phyloP scores from a whole-genome alignment of 2,797 vertebrate species.

The Danio kyathit region DNA sequence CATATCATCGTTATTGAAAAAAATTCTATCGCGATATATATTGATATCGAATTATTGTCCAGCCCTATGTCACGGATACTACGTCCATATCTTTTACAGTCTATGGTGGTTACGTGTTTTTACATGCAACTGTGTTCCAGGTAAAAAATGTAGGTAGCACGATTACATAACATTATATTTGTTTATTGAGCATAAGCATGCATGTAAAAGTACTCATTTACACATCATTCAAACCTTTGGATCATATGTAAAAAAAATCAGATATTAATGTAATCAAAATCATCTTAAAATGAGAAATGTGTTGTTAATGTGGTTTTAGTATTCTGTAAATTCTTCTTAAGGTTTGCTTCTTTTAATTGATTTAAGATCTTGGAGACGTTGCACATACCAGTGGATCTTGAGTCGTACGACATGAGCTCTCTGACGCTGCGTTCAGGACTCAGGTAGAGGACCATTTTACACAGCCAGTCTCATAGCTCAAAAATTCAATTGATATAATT shows the following conservation, averaged over 20 bases:
- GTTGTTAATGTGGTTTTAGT: background rate
- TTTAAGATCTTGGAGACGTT: slow-evolving; percentile 74
- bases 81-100: too few relatives aligned
- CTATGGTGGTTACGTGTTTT: too few relatives aligned
- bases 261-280: background rate
- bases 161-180: too few relatives aligned
- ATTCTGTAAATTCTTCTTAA: background rate
- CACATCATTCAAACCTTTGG: background rate
- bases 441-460: slow-evolving; percentile 66
- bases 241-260: background rate
- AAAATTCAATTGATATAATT: background rate
- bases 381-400: slow-evolving; percentile 67
- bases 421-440: slow-evolving; percentile 61
- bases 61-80: too few relatives aligned
- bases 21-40: too few relatives aligned
- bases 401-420: slow-evolving; percentile 63
- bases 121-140: too few relatives aligned
- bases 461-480: background rate
- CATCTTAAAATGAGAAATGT: background rate
- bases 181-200: background rate
- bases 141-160: too few relatives aligned
- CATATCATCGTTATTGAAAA: too few relatives aligned
- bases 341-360: background rate
- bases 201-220: too few relatives aligned
- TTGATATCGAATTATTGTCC: too few relatives aligned